Evolutionary conservation across 2,888 invertebrate genomes (phyloP).

Genomic region (Conchocele bisecta): DNA sequence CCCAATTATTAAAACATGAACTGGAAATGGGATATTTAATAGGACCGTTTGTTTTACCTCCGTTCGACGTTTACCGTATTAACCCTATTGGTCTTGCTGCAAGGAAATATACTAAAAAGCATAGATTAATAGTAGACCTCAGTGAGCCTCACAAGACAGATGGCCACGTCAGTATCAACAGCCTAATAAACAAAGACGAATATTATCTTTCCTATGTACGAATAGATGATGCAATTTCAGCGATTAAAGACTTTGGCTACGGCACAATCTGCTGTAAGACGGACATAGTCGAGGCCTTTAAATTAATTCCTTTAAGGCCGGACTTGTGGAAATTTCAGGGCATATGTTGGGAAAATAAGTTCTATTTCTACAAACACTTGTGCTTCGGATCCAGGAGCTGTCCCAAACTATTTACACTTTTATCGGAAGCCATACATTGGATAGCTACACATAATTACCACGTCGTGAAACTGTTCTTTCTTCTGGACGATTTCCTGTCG

Average conservation of each 20-base stretch:
- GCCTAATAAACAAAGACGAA: conserved; percentile 48
- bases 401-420: conserved; percentile 41
- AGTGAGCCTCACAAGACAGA: conserved; percentile 53
- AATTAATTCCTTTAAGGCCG: conserved; percentile 35
- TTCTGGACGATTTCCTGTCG: conserved; percentile 50
- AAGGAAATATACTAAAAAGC: conserved; percentile 47
- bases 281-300: conserved; percentile 53
- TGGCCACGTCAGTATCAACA: conserved; percentile 41
- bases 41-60: conserved; percentile 35
- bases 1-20: no score
- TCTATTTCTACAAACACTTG: conserved; percentile 39
- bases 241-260: conserved; percentile 21
- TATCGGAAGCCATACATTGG: conserved; percentile 46
- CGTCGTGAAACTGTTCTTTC: conserved; percentile 29
- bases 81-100: conserved; percentile 44
- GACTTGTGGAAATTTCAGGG: conserved; percentile 33
- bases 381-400: conserved; percentile 42
- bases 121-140: conserved; percentile 51
- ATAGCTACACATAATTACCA: conserved; percentile 41
- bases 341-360: conserved; percentile 42
- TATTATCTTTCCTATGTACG: conserved; percentile 43
- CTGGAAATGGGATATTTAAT: conserved; percentile 42
- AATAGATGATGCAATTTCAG: conserved; percentile 52
- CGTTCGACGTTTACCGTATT: conserved; percentile 39
- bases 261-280: conserved; percentile 42